Percentiles rank a stretch among this genome's conserved stretches.
phyloP scores from a whole-genome alignment of 2,888 invertebrate species.

The Meiosimyza platycephala region DNA sequence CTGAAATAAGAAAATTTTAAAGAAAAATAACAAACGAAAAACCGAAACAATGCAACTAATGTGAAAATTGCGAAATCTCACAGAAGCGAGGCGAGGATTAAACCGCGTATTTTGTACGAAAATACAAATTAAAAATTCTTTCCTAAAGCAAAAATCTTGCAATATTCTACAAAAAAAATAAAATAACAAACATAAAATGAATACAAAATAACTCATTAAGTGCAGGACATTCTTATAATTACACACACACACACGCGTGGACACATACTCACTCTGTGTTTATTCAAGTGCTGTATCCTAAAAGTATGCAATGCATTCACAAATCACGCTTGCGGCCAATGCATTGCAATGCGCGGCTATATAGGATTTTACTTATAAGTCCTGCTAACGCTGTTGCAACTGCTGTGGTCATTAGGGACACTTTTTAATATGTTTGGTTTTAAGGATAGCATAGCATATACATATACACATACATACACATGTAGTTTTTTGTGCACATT shows the following conservation, averaged over 20 bases:
- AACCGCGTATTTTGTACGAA: slow-evolving; percentile 48
- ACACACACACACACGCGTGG: slow-evolving; percentile 22
- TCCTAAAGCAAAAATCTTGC: slow-evolving; percentile 48
- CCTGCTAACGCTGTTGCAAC: background rate
- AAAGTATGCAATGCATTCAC: slow-evolving; percentile 64
- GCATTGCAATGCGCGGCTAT: slow-evolving; percentile 51
- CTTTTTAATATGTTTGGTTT: slow-evolving; percentile 11
- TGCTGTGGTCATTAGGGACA: slow-evolving; percentile 21
- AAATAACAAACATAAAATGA: slow-evolving; percentile 39
- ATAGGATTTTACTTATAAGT: slow-evolving; percentile 30
- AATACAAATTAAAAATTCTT: slow-evolving; percentile 60
- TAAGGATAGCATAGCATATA: slow-evolving; percentile 20
- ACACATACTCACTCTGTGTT: slow-evolving; percentile 39
- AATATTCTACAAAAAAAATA: slow-evolving; percentile 28
- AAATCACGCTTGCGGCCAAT: slow-evolving; percentile 63
- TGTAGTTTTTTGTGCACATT: too few species aligned
- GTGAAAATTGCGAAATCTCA: slow-evolving; percentile 38
- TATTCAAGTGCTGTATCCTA: slow-evolving; percentile 43
- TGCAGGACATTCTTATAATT: slow-evolving; percentile 58
- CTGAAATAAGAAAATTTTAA: background rate
- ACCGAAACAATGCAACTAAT: slow-evolving; percentile 32
- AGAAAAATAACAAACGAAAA: background rate
- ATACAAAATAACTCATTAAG: slow-evolving; percentile 60
- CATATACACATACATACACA: background rate
- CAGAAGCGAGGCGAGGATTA: slow-evolving; percentile 35